Evolutionary conservation across 2,888 invertebrate species (phyloP).

Genomic region (Noctua janthe): DNA sequence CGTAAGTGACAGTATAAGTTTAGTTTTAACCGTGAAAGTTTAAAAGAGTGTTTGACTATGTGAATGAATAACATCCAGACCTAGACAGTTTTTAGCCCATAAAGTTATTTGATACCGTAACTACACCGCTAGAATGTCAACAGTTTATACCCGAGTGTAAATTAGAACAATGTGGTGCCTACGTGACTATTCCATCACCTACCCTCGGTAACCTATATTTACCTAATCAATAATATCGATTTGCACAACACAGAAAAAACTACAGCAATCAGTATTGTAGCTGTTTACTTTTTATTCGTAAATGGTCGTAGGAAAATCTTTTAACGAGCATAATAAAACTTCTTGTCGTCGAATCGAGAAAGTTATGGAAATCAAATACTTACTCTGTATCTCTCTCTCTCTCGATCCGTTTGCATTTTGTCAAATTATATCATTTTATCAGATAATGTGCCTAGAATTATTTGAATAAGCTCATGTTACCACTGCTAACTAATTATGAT

Average conservation of each 20-base stretch:
- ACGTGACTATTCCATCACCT: not conserved
- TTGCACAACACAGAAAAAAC: not conserved
- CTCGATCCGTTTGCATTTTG: not conserved
- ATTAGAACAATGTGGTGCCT: not conserved
- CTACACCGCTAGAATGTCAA: not conserved
- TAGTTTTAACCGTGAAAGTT: too few relatives aligned
- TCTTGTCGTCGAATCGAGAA: not conserved
- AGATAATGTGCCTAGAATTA: too few relatives aligned
- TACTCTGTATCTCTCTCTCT: not conserved
- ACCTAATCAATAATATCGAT: not conserved
- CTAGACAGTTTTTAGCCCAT: not conserved
- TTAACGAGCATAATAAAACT: not conserved
- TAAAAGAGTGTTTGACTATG: too few relatives aligned
- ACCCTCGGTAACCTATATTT: not conserved
- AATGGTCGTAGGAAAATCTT: not conserved
- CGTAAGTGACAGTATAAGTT: too few relatives aligned
- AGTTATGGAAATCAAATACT: not conserved
- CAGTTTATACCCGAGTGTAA: not conserved
- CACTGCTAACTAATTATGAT: too few relatives aligned
- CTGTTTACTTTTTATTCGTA: constrained; percentile 11
- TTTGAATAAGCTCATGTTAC: too few relatives aligned
- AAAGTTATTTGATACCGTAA: not conserved
- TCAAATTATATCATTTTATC: too few relatives aligned
- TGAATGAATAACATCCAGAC: not conserved
- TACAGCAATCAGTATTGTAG: constrained; percentile 12